Evolutionary conservation across 2,113 vertebrate species (phyloP).

Genomic region (Osmerus mordax): DNA sequence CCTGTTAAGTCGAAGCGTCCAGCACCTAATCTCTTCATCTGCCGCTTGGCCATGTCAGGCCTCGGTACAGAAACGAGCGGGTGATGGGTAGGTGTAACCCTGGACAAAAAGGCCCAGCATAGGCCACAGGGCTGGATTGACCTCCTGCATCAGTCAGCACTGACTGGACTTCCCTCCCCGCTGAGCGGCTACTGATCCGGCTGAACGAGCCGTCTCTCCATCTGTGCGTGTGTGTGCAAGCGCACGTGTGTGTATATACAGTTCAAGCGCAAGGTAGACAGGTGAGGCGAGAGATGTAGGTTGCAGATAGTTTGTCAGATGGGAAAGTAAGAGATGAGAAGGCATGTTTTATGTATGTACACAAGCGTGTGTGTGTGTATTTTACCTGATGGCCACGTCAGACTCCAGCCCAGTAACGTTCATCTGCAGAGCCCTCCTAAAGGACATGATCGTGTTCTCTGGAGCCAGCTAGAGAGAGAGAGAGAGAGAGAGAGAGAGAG

Average conservation of each 20-base stretch:
- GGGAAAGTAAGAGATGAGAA: too few species aligned
- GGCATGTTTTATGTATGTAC: conserved; percentile 13
- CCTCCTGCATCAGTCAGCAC: neutral
- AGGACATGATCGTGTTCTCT: conserved; percentile 94
- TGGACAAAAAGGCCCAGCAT: conserved; percentile 67
- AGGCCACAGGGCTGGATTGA: neutral
- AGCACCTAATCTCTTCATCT: conserved; percentile 13
- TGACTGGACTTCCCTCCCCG: neutral
- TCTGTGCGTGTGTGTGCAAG: neutral
- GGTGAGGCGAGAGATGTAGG: too few species aligned
- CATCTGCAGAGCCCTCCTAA: conserved; percentile 88
- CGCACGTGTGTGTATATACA: conserved; percentile 7
- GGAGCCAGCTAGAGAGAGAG: conserved; percentile 81
- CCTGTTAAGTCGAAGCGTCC: conserved; percentile 48
- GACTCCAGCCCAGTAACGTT: conserved; percentile 83
- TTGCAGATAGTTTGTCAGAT: too few species aligned
- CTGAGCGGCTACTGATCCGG: neutral
- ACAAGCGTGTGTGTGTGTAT: neutral
- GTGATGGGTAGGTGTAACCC: conserved; percentile 1
- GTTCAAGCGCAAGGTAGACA: neutral
- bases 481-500: neutral
- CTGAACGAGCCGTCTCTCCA: too few species aligned
- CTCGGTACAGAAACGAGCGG: too few species aligned
- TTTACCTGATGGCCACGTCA: conserved; percentile 86
- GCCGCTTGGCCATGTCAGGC: too few species aligned